Percentiles rank a stretch among this genome's conserved stretches.
These are phyloP conservation scores for Tryphoninae sp. DNA, from an alignment of 2,888 invertebrate species.

Conservation along the genomic window DNA sequence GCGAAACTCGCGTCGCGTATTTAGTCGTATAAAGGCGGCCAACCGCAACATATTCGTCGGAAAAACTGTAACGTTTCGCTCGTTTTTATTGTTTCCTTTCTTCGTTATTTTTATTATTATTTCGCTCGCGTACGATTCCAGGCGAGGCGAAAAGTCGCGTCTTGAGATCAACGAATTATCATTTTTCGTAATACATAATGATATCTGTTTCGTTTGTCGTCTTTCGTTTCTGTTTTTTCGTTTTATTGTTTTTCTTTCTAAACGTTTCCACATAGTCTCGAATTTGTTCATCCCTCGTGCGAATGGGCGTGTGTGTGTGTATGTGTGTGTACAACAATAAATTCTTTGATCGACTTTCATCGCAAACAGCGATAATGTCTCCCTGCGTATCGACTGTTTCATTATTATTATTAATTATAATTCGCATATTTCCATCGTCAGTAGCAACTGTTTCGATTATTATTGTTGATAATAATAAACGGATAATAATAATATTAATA, in stretches of 20 bases:
- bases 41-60: not conserved
- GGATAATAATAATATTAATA: not conserved
- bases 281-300: not conserved
- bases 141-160: constrained; percentile 10
- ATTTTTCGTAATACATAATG: constrained; percentile 46
- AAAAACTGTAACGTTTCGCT: not conserved
- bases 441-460: constrained; percentile 16
- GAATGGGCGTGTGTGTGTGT: too few species aligned
- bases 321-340: constrained; percentile 9
- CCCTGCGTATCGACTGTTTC: constrained; percentile 41
- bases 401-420: constrained; percentile 36
- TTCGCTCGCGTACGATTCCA: not conserved
- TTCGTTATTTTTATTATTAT: not conserved
- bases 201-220: constrained; percentile 27
- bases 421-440: not conserved
- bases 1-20: not conserved
- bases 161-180: constrained; percentile 44
- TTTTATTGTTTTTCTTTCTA: not conserved
- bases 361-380: constrained; percentile 41
- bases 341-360: constrained; percentile 28
- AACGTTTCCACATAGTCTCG: constrained; percentile 1
- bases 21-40: not conserved
- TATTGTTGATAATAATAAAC: constrained; percentile 41
- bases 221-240: not conserved
- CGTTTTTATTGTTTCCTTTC: not conserved